Conservation (phyloP, 2,888 invertebrate species). For the Euzetes globulus region DNA sequence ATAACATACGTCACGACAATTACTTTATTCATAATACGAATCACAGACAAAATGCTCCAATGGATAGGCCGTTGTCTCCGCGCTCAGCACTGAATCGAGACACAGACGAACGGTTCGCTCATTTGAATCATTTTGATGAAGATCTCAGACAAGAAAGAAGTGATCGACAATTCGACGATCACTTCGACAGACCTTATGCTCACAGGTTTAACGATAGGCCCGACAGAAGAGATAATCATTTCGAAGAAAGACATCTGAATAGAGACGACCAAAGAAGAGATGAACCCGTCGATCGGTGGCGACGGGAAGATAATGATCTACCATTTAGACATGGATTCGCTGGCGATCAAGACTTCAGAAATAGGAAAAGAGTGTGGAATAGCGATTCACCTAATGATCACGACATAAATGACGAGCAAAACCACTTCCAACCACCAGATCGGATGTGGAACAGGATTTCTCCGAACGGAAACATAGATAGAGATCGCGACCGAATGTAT, state of each 20-base stretch:
- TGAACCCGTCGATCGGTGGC: not conserved
- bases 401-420: not conserved
- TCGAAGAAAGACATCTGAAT: not conserved
- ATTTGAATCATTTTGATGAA: constrained; percentile 16
- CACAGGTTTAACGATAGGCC: not conserved
- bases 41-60: not conserved
- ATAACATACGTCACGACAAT: not conserved
- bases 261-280: constrained; percentile 15
- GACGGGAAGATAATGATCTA: not conserved
- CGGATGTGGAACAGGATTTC: constrained; percentile 6
- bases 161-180: not conserved
- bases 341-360: constrained; percentile 7
- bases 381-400: not conserved
- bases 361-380: not conserved
- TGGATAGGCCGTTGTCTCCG: not conserved
- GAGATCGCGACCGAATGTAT: constrained; percentile 21
- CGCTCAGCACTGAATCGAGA: not conserved
- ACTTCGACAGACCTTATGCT: not conserved
- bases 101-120: constrained; percentile 16
- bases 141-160: not conserved
- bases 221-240: not conserved
- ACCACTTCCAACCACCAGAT: not conserved
- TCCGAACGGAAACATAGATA: constrained; percentile 3
- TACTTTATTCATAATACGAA: not conserved
- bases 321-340: not conserved